phyloP scores from a whole-genome alignment of 2,797 vertebrate species.

The Avahi laniger region DNA sequence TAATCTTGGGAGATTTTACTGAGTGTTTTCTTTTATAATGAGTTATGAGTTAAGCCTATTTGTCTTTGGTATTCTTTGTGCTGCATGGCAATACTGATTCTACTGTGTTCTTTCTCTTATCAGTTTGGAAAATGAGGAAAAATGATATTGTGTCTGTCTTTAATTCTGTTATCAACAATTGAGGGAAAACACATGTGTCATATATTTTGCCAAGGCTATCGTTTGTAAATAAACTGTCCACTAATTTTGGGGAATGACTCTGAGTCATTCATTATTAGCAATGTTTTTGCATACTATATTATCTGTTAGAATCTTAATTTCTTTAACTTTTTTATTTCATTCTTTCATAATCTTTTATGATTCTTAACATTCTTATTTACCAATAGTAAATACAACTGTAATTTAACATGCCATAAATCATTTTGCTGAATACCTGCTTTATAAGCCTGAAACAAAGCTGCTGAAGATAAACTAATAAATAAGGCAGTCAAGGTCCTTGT shows the following conservation, averaged over 20 bases:
- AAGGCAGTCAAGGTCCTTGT: neutral
- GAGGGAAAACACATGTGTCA: constrained; percentile 25
- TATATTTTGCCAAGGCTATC: constrained; percentile 19
- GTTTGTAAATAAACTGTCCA: constrained; percentile 43
- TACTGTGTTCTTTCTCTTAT: constrained; percentile 22
- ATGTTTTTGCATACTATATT: constrained; percentile 6
- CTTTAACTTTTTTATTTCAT: neutral
- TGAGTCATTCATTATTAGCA: constrained; percentile 42
- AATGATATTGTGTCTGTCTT: constrained; percentile 15
- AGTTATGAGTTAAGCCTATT: constrained; percentile 18
- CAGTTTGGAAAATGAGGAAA: constrained; percentile 58
- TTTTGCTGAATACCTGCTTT: neutral
- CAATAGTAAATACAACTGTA: neutral
- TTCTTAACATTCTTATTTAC: constrained; percentile 13
- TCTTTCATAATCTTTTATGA: neutral
- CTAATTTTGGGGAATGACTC: constrained; percentile 14
- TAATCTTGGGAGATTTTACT: neutral
- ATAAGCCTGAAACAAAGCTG: neutral
- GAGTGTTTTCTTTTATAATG: constrained; percentile 9
- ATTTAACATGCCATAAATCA: neutral
- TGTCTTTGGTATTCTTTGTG: constrained; percentile 19
- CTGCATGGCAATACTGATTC: neutral
- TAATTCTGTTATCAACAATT: constrained; percentile 51
- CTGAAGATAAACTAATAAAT: neutral
- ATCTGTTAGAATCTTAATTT: constrained; percentile 11